These are phyloP conservation scores for Opisthograptis luteolata DNA, from an alignment of 2,888 invertebrate genomes.

Conservation along the genomic window DNA sequence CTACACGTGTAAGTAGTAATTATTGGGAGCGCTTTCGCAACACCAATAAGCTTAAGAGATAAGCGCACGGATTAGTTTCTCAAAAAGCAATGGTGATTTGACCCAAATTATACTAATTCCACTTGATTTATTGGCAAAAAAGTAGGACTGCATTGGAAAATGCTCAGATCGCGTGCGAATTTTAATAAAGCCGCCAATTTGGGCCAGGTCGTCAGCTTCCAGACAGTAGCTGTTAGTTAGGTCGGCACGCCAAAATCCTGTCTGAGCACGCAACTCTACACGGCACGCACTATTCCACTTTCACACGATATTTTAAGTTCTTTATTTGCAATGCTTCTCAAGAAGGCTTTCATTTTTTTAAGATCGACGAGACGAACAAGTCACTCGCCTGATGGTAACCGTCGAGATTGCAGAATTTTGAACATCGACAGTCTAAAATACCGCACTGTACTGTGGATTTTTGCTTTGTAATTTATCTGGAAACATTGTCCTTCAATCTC, in stretches of 20 bases:
- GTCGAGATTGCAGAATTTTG: too few species aligned
- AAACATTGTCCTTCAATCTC: too few species aligned
- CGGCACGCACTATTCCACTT: conserved; percentile 47
- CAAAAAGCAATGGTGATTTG: conserved; percentile 19
- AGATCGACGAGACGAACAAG: too few species aligned
- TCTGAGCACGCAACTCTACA: conserved; percentile 58
- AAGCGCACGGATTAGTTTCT: conserved; percentile 25
- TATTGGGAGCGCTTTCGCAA: conserved; percentile 28
- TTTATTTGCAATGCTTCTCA: conserved; percentile 16
- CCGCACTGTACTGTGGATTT: too few species aligned
- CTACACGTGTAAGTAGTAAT: conserved; percentile 38
- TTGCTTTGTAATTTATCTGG: too few species aligned
- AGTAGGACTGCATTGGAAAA: conserved; percentile 28
- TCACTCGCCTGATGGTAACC: too few species aligned
- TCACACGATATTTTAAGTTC: conserved; percentile 43
- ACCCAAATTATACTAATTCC: conserved; percentile 29
- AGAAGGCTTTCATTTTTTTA: conserved; percentile 14
- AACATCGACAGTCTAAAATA: too few species aligned
- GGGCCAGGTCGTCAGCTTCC: conserved; percentile 56
- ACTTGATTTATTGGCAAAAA: conserved; percentile 32
- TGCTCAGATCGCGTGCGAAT: conserved; percentile 55
- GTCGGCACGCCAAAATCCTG: conserved; percentile 54
- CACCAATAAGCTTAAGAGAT: conserved; percentile 23
- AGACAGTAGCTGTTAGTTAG: conserved; percentile 74
- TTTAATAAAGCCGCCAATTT: conserved; percentile 57